Evolutionary conservation across 2,797 vertebrate species (phyloP).

Genomic region (Denticeps clupeoides): DNA sequence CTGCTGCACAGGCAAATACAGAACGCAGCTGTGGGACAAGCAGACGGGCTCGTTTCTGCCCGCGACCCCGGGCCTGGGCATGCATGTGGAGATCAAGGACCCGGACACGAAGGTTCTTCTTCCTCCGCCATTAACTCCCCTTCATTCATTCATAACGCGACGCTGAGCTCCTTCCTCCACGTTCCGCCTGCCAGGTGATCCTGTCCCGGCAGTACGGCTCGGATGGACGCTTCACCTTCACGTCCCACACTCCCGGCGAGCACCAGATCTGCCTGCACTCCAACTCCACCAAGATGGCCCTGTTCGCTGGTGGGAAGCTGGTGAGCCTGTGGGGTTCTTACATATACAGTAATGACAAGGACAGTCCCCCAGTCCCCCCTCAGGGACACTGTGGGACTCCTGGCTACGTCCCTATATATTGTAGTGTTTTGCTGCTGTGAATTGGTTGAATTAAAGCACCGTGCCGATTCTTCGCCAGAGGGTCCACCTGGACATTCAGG

Average conservation of each 20-base stretch:
- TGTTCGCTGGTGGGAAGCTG: slow-evolving; percentile 85
- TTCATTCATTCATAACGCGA: no score
- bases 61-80: slow-evolving; percentile 83
- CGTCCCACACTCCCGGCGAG: slow-evolving; percentile 87
- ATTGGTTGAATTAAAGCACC: no score
- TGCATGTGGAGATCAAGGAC: slow-evolving; percentile 93
- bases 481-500: slow-evolving; percentile 88
- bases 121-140: not conserved
- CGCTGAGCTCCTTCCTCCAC: not conserved
- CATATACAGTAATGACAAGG: no score
- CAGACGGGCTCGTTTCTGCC: slow-evolving; percentile 73
- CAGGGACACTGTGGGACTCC: no score
- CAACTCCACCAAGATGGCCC: slow-evolving; percentile 84
- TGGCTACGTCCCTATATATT: no score
- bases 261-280: slow-evolving; percentile 95
- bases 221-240: slow-evolving; percentile 88
- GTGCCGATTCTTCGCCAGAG: slow-evolving; percentile 61
- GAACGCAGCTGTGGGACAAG: slow-evolving; percentile 90
- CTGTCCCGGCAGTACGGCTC: slow-evolving; percentile 88
- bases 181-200: slow-evolving; percentile 56
- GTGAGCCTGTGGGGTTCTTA: no score
- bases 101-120: slow-evolving; percentile 73
- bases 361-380: not conserved
- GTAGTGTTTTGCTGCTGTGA: no score
- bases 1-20: slow-evolving; percentile 71